These are phyloP conservation scores for Polymixis flavicincta DNA, from an alignment of 2,888 invertebrate genomes.

Conservation along the genomic window DNA sequence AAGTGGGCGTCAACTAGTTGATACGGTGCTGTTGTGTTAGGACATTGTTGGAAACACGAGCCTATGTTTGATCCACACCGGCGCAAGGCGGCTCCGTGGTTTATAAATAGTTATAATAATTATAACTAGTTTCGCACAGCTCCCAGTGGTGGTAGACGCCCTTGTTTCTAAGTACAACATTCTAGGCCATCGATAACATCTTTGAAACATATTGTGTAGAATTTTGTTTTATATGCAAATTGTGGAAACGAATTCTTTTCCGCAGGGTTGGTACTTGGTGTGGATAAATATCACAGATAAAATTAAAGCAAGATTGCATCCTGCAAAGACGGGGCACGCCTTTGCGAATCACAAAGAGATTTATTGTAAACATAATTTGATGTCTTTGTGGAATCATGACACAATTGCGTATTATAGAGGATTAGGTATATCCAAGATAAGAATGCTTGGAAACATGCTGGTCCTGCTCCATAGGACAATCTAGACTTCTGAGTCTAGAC, in stretches of 20 bases:
- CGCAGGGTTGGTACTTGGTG: not conserved
- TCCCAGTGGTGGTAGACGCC: not conserved
- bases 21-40: not conserved
- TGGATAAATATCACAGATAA: not conserved
- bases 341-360: no score
- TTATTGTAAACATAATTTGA: no score
- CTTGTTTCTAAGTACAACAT: conserved; percentile 5
- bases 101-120: not conserved
- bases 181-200: not conserved
- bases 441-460: no score
- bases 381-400: no score
- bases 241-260: conserved; percentile 10
- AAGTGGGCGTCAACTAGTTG: conserved; percentile 15
- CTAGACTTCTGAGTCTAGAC: no score
- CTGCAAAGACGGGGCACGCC: no score
- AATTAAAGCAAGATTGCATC: no score
- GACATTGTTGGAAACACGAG: not conserved
- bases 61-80: not conserved
- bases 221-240: not conserved
- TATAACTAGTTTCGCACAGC: not conserved
- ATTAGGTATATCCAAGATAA: no score
- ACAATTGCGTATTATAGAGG: no score
- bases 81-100: not conserved
- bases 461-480: no score
- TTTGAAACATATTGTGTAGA: not conserved